phyloP scores from a whole-genome alignment of 2,797 vertebrate species.

The Valencia hispanica region DNA sequence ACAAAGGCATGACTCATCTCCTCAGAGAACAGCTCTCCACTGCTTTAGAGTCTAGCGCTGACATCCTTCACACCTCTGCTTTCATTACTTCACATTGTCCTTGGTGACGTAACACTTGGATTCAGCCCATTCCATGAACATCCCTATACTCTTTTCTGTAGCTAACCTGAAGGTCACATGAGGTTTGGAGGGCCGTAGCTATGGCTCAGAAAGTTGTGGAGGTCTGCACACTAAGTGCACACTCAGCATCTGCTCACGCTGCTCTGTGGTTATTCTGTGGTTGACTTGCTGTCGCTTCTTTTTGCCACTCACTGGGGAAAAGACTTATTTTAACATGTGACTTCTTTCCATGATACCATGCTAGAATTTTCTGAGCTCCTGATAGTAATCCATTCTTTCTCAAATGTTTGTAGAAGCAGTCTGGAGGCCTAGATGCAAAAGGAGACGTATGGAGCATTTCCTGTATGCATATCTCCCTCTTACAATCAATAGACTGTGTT shows the following conservation, averaged over 20 bases:
- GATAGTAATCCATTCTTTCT: too few species aligned
- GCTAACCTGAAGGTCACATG: neutral
- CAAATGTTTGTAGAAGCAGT: too few species aligned
- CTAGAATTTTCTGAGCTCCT: too few species aligned
- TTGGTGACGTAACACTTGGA: neutral
- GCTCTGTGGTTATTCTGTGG: neutral
- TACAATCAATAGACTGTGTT: too few species aligned
- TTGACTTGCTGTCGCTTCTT: neutral
- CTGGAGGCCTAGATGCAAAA: too few species aligned
- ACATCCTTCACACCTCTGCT: neutral
- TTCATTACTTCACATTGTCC: neutral
- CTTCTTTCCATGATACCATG: neutral
- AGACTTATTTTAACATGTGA: neutral
- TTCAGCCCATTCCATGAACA: neutral
- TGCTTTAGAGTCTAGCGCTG: neutral
- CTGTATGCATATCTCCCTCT: too few species aligned
- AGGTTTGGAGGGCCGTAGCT: neutral
- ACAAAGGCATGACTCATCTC: neutral
- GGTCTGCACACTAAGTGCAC: neutral
- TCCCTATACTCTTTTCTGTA: neutral
- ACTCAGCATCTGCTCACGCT: neutral
- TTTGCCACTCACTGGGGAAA: neutral
- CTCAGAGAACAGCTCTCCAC: neutral
- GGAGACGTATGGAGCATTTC: too few species aligned
- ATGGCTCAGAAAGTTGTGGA: neutral